Evolutionary conservation across 2,797 vertebrate genomes (phyloP).

Genomic region (Notoglanidium macrostoma): DNA sequence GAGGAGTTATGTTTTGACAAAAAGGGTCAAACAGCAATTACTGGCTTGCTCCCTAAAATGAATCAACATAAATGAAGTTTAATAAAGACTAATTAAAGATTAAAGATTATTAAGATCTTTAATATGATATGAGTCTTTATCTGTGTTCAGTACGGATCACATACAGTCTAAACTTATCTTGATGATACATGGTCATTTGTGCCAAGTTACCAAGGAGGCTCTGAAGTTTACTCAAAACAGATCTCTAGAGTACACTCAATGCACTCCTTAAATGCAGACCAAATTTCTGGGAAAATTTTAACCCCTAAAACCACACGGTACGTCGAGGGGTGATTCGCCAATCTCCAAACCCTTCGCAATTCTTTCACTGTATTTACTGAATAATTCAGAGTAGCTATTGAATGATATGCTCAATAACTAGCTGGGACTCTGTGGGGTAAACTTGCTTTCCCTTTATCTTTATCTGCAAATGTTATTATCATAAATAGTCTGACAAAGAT

Average conservation of each 20-base stretch:
- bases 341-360: neutral
- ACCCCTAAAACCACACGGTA: neutral
- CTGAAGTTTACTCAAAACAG: conserved; percentile 31
- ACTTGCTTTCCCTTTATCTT: neutral
- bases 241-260: conserved; percentile 3
- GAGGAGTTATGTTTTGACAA: conserved; percentile 25
- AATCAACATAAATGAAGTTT: neutral
- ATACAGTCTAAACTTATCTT: conserved; percentile 19
- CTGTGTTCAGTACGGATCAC: neutral
- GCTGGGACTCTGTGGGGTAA: neutral
- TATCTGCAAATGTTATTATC: conserved; percentile 30
- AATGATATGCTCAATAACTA: conserved; percentile 8
- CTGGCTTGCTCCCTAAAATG: neutral
- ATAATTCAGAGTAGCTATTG: neutral
- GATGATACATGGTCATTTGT: conserved; percentile 25
- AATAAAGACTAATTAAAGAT: neutral
- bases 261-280: conserved; percentile 12
- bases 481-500: conserved; percentile 39
- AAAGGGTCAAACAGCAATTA: conserved; percentile 10
- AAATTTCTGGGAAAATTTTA: neutral
- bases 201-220: conserved; percentile 31
- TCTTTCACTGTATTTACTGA: neutral
- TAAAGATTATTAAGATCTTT: neutral
- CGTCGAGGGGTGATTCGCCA: neutral
- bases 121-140: neutral